These are phyloP conservation scores for Chaetogeoica ovagalla DNA, from an alignment of 2,888 invertebrate species.

Conservation along the genomic window DNA sequence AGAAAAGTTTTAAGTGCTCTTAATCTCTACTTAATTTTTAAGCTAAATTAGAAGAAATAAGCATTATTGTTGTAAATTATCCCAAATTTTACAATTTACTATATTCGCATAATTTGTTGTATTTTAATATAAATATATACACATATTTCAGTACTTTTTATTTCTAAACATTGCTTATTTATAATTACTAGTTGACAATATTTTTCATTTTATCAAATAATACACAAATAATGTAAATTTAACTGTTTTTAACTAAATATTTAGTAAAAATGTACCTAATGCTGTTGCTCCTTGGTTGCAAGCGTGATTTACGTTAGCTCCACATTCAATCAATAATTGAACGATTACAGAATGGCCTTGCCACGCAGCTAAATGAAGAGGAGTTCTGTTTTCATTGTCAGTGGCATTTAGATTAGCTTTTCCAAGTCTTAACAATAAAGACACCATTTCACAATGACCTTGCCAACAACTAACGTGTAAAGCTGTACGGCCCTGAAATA, in stretches of 20 bases:
- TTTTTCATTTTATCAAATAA: no score
- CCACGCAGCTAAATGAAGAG: constrained; percentile 94
- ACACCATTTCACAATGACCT: constrained; percentile 91
- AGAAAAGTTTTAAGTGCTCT: no score
- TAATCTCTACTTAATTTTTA: no score
- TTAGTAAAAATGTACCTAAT: constrained; percentile 62
- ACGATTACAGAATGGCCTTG: constrained; percentile 88
- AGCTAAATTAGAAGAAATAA: no score
- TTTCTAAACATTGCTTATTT: no score
- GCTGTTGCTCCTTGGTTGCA: constrained; percentile 96
- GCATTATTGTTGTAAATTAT: no score
- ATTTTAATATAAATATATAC: no score
- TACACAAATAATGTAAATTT: no score
- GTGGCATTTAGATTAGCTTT: constrained; percentile 85
- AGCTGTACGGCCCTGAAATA: constrained; percentile 76
- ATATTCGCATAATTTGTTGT: no score
- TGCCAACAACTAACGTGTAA: constrained; percentile 92
- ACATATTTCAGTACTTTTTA: no score
- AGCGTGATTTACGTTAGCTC: constrained; percentile 83
- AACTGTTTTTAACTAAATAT: neutral
- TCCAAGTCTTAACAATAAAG: constrained; percentile 77
- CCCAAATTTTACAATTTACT: no score
- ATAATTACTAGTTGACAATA: no score
- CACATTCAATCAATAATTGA: constrained; percentile 75
- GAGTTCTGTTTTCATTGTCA: constrained; percentile 84